Evolutionary conservation across 2,888 invertebrate species (phyloP).

Genomic region (Eubasilissa splendida): DNA sequence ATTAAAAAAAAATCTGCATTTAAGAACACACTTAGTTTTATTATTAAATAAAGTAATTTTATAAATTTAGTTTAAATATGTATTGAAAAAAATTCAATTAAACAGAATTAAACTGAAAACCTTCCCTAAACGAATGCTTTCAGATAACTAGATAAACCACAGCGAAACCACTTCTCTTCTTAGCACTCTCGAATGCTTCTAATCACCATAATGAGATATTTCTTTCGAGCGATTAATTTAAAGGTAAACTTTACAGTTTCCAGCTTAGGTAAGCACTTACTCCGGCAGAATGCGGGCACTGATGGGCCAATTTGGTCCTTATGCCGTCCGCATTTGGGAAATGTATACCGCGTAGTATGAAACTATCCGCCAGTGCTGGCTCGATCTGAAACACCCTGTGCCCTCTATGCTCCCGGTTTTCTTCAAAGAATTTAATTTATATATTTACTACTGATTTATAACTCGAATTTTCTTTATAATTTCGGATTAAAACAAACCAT

Average conservation of each 20-base stretch:
- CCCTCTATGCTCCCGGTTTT: constrained; percentile 23
- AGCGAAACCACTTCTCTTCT: constrained; percentile 30
- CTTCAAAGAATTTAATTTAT: constrained; percentile 30
- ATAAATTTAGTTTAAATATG: neutral
- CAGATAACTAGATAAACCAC: constrained; percentile 12
- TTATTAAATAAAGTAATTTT: neutral
- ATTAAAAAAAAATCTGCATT: too few species aligned
- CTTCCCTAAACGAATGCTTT: constrained; percentile 4
- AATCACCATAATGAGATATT: constrained; percentile 48
- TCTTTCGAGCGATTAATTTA: constrained; percentile 49
- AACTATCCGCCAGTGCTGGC: constrained; percentile 7
- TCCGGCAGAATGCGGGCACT: constrained; percentile 24
- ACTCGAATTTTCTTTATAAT: too few species aligned
- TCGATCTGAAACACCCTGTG: constrained; percentile 32
- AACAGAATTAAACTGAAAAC: neutral
- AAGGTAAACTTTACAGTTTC: constrained; percentile 43
- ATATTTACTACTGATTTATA: constrained; percentile 10
- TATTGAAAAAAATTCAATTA: too few species aligned
- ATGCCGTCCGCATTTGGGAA: constrained; percentile 23
- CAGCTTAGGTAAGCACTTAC: constrained; percentile 27
- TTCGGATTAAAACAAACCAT: too few species aligned
- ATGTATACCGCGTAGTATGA: constrained; percentile 12
- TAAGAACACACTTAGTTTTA: neutral
- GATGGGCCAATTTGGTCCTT: constrained; percentile 30
- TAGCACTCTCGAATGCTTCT: constrained; percentile 28